Percentiles rank a stretch among this genome's conserved stretches.
phyloP scores from a whole-genome alignment of 2,888 invertebrate species.

The Thera britannica region DNA sequence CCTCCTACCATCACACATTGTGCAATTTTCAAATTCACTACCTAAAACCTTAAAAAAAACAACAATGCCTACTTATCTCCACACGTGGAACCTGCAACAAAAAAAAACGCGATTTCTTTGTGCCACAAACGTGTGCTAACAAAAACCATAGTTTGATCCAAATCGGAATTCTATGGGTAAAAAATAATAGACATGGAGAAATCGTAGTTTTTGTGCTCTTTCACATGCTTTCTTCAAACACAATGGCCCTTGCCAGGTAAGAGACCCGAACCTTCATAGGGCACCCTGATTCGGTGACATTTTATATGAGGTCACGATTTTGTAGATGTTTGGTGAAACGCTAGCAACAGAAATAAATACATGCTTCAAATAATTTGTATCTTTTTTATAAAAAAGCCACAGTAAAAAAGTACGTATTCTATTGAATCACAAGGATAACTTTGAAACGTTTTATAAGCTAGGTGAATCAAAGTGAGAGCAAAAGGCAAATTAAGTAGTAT shows the following conservation, averaged over 20 bases:
- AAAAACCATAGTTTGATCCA: conserved; percentile 73
- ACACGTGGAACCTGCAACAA: conserved; percentile 71
- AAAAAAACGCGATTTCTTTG: conserved; percentile 62
- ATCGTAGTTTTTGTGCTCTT: conserved; percentile 74
- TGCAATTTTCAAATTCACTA: conserved; percentile 40
- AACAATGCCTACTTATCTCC: conserved; percentile 60
- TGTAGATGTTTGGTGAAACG: conserved; percentile 10
- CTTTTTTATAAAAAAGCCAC: no score
- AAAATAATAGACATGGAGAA: conserved; percentile 67
- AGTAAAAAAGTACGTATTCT: no score
- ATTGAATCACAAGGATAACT: no score
- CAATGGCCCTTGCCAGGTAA: conserved; percentile 78
- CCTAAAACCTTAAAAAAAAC: conserved; percentile 49
- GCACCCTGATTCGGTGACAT: conserved; percentile 72
- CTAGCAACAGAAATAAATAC: no score
- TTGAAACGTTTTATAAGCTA: no score
- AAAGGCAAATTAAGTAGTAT: no score
- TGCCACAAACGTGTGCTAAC: conserved; percentile 61
- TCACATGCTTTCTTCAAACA: conserved; percentile 79
- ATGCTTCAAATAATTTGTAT: no score
- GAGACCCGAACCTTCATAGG: conserved; percentile 53
- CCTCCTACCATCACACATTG: conserved; percentile 16
- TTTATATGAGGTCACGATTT: conserved; percentile 70
- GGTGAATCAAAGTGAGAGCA: no score
- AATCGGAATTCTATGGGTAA: conserved; percentile 73